phyloP scores from a whole-genome alignment of 2,888 invertebrate genomes.

The Diarsia dahlii region DNA sequence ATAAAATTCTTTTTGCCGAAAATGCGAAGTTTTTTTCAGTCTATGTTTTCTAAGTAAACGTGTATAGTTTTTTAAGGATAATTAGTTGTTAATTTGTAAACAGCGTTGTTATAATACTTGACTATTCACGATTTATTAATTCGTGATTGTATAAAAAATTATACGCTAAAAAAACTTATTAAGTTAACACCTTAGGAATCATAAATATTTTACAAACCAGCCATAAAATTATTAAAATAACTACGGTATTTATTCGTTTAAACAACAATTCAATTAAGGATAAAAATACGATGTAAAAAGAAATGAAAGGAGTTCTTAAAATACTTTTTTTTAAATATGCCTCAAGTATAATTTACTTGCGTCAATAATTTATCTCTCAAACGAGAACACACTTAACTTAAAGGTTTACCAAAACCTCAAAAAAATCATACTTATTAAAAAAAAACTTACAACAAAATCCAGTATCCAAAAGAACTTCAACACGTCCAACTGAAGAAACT shows the following conservation, averaged over 20 bases:
- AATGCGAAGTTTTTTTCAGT: slow-evolving; percentile 4
- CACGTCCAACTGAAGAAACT: slow-evolving; percentile 42
- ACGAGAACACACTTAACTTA: neutral
- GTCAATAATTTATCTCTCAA: neutral
- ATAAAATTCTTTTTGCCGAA: neutral
- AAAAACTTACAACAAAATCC: slow-evolving; percentile 59
- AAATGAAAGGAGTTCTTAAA: too few relatives aligned
- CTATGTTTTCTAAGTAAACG: neutral
- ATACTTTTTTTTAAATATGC: too few relatives aligned
- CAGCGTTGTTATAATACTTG: neutral
- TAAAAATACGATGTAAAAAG: too few relatives aligned
- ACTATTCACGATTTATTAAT: slow-evolving; percentile 1
- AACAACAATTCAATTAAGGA: neutral
- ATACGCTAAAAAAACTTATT: slow-evolving; percentile 12
- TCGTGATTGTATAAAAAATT: slow-evolving; percentile 1
- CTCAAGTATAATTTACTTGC: too few relatives aligned
- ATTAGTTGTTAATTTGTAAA: slow-evolving; percentile 25
- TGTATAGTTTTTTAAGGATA: slow-evolving; percentile 6
- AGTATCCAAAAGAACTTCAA: slow-evolving; percentile 42
- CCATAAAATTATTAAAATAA: neutral
- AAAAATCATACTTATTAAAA: neutral
- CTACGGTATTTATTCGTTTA: neutral
- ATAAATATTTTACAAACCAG: slow-evolving; percentile 9
- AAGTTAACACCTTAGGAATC: neutral
- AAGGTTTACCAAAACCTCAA: accelerated